Percentiles rank a stretch among this genome's conserved stretches.
Evolutionary conservation across 2,888 invertebrate species (phyloP).

Genomic region (Theretra japonica): DNA sequence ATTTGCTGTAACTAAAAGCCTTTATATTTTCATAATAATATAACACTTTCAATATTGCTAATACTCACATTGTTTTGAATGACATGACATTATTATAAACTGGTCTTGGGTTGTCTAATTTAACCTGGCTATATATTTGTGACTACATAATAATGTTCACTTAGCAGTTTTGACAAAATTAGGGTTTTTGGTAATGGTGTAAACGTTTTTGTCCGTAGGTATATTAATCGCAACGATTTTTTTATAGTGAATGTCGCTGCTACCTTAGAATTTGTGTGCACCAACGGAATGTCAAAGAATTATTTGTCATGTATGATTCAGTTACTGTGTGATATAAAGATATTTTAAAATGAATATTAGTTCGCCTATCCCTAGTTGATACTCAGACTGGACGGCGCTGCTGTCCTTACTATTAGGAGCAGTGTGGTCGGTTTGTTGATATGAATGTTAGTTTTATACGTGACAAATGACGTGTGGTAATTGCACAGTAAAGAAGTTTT

Average conservation of each 20-base stretch:
- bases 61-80: not conserved
- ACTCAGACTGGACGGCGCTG: too few species aligned
- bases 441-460: constrained; percentile 40
- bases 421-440: not conserved
- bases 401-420: too few species aligned
- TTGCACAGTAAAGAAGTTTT: constrained; percentile 43
- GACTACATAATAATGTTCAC: constrained; percentile 25
- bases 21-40: too few species aligned
- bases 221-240: constrained; percentile 51
- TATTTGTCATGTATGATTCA: constrained; percentile 58
- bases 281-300: constrained; percentile 49
- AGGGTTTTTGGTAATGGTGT: constrained; percentile 63
- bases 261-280: constrained; percentile 55
- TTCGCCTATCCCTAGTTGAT: not conserved
- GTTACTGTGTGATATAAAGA: constrained; percentile 28
- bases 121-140: constrained; percentile 24
- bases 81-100: not conserved
- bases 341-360: not conserved
- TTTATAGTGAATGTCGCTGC: constrained; percentile 63
- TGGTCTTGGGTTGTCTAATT: not conserved
- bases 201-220: constrained; percentile 57
- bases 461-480: constrained; percentile 51
- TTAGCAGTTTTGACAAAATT: constrained; percentile 28
- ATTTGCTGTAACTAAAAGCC: too few species aligned
- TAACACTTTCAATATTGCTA: too few species aligned